Conservation (phyloP, 2,888 invertebrate genomes). For the Ectemnius lituratus region DNA sequence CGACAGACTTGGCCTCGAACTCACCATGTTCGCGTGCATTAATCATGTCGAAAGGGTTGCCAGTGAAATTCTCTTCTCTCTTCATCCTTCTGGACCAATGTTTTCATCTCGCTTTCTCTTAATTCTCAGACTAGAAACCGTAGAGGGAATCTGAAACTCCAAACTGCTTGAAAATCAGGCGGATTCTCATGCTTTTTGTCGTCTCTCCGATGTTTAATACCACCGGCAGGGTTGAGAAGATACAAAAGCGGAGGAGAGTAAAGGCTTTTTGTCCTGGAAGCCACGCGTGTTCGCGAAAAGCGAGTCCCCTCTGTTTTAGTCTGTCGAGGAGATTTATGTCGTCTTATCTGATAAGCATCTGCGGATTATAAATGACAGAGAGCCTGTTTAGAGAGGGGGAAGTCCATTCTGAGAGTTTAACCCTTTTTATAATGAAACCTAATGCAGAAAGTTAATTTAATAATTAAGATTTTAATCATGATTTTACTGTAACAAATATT, state of each 20-base stretch:
- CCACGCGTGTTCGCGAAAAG: neutral
- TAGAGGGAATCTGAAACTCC: neutral
- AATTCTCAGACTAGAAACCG: neutral
- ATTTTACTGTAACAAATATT: too few relatives aligned
- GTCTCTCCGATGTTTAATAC: neutral
- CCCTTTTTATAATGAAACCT: too few relatives aligned
- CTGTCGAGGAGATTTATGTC: neutral
- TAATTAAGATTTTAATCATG: too few relatives aligned
- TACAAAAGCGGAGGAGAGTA: neutral
- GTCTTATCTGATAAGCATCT: conserved; percentile 6
- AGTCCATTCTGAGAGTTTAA: too few relatives aligned
- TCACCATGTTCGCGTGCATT: conserved; percentile 64
- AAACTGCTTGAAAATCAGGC: neutral
- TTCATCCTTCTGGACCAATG: conserved; percentile 2
- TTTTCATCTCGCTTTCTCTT: neutral
- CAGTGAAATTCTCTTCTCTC: conserved; percentile 34
- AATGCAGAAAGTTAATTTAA: too few relatives aligned
- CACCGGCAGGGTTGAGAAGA: neutral
- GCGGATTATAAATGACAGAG: neutral
- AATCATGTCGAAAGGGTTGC: conserved; percentile 59
- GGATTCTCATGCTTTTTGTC: neutral
- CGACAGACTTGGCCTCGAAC: conserved; percentile 46
- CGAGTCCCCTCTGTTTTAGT: conserved; percentile 2
- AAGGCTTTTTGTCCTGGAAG: neutral
- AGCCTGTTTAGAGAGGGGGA: neutral